phyloP scores from a whole-genome alignment of 2,888 invertebrate species.

The Cosmia pyralina region DNA sequence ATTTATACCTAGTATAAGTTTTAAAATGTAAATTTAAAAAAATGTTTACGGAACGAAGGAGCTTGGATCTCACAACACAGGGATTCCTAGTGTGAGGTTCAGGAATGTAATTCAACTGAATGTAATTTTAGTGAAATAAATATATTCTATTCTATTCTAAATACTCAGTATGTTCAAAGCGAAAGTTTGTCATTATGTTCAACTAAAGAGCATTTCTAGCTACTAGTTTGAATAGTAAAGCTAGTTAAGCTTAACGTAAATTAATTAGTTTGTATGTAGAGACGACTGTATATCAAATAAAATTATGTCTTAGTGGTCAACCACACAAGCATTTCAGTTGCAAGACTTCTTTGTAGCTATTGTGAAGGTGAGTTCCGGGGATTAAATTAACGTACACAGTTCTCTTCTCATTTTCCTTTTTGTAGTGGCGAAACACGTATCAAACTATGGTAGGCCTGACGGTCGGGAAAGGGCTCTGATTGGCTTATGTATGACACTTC shows the following conservation, averaged over 20 bases:
- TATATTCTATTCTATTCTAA: too few species aligned
- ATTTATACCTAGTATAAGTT: too few species aligned
- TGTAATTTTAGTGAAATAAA: too few species aligned
- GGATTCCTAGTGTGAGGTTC: too few species aligned
- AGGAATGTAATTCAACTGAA: too few species aligned
- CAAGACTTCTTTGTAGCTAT: not conserved
- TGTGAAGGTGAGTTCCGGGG: not conserved
- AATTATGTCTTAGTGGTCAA: not conserved
- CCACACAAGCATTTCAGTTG: not conserved
- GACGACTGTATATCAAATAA: not conserved
- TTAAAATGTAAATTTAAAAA: too few species aligned
- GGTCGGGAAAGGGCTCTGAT: not conserved
- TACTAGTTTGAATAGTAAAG: not conserved
- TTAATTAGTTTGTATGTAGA: not conserved
- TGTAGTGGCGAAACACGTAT: not conserved
- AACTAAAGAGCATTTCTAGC: not conserved
- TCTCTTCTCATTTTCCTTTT: not conserved
- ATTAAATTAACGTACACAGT: not conserved
- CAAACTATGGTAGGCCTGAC: not conserved
- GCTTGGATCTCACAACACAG: too few species aligned
- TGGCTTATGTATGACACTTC: not conserved
- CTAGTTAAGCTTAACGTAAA: not conserved
- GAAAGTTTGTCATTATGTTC: not conserved
- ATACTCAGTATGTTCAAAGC: not conserved
- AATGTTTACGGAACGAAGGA: too few species aligned